These are phyloP conservation scores for Rostratula benghalensis DNA, from an alignment of 2,113 vertebrate species.

Conservation along the genomic window DNA sequence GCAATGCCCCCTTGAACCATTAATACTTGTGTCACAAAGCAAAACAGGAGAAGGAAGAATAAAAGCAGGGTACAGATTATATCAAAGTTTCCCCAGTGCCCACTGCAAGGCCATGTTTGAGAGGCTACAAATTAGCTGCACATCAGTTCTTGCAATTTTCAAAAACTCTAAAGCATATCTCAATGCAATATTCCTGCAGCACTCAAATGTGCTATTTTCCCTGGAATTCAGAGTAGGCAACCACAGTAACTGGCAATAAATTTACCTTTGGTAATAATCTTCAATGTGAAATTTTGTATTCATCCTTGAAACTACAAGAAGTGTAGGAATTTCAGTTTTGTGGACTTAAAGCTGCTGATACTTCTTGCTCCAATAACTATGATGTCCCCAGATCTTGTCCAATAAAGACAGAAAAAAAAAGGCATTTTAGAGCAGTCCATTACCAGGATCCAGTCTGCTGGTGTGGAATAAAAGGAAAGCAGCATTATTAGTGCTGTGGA, in stretches of 20 bases:
- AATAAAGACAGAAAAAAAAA: background rate
- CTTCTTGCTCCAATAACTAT: background rate
- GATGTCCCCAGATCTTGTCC: background rate
- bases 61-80: background rate
- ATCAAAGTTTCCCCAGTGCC: background rate
- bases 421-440: background rate
- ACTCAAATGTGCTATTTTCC: background rate
- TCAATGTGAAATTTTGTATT: background rate
- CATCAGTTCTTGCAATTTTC: background rate
- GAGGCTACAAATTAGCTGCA: background rate
- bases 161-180: background rate
- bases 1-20: background rate
- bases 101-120: background rate
- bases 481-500: background rate
- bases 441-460: background rate
- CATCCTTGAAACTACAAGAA: background rate
- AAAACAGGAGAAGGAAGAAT: background rate
- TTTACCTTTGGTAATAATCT: background rate
- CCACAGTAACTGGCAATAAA: background rate
- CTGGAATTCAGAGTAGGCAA: background rate
- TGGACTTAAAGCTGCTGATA: background rate
- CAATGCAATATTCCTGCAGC: background rate
- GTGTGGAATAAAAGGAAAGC: background rate
- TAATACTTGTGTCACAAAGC: background rate
- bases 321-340: background rate